phyloP scores from a whole-genome alignment of 1,140 invertebrate genomes.

The Drosophila bifasciata region DNA sequence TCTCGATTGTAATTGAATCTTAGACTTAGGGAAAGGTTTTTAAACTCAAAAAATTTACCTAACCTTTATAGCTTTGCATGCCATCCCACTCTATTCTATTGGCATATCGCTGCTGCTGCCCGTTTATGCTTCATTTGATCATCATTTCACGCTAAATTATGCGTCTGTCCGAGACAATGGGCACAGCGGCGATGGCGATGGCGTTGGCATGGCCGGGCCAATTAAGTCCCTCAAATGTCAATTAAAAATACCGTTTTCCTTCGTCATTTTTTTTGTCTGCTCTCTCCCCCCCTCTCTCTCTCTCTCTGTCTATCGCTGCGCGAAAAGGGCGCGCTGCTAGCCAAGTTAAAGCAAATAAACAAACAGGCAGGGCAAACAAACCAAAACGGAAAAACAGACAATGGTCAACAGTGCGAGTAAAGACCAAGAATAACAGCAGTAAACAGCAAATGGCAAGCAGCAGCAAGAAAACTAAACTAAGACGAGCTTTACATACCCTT shows the following conservation, averaged over 20 bases:
- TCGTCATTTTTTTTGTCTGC: constrained; percentile 8
- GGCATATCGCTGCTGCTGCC: constrained; percentile 4
- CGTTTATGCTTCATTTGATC: constrained; percentile 18
- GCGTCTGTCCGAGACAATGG: constrained; percentile 23
- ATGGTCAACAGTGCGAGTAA: constrained; percentile 53
- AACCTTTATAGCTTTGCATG: background rate
- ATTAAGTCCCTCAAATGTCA: constrained; percentile 61
- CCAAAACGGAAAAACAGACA: constrained; percentile 51
- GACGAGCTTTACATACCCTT: too few species aligned
- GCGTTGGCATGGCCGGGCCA: constrained; percentile 45
- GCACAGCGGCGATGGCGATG: constrained; percentile 20
- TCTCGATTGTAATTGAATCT: too few species aligned
- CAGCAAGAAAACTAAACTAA: background rate
- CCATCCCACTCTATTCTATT: background rate
- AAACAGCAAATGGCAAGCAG: constrained; percentile 19
- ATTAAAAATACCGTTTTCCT: constrained; percentile 48
- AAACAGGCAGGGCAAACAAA: constrained; percentile 43
- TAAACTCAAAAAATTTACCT: too few species aligned
- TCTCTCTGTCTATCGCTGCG: background rate
- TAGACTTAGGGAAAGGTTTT: too few species aligned
- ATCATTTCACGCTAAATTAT: constrained; percentile 47
- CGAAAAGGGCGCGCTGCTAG: constrained; percentile 54
- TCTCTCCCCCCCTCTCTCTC: too few species aligned
- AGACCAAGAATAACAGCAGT: constrained; percentile 40
- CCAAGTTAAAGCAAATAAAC: constrained; percentile 63